Evolutionary conservation across 2,888 invertebrate genomes (phyloP), one percentile per base, ranked within the genome.

Genomic region (Synergus laeviventris): DNA sequence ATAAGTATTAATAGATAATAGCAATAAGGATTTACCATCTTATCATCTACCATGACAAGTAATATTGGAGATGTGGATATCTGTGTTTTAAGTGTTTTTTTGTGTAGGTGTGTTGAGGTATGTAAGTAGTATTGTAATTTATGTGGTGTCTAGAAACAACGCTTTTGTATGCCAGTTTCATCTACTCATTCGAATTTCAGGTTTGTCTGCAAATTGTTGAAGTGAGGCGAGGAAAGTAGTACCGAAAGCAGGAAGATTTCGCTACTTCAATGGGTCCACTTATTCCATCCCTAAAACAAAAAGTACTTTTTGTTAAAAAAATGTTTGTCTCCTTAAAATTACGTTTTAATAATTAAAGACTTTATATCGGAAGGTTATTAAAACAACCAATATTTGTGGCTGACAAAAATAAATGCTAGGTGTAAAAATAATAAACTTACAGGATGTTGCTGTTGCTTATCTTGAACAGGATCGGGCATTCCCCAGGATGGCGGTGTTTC

Each of bases 261-360:
- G 79, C 59, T 79, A 66, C 64, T 79, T 78, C 81, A 90, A 79
- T 90, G 90, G 77, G 91, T 92, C 93, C 93, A 93, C 87, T 93
- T 92, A 85, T 91, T 91, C 93, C 93, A 93, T 83, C 92, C 92
- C 93, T 93, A 87, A 76, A 90, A 89, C 81, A 83, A 79, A 86
- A 87, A 73, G 21, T 54, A 11, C 1, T 2, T 16, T 39, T 45
- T 3, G 9, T 59, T 24, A 11, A 21, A 21, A 59, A 59, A 12
- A 73, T 12, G 1, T 42, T 73, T 1, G 1, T 5, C 16, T 49
- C 4, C 45, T 12, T 24, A 16, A 24, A 18, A 2, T 14, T 39
- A 21, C 14, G 24, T 73, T 73, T 16, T 73, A 54, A 70, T 21
- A 66, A 74, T 59, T 45, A 42, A 31, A 31, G 5, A 31, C 31